phyloP scores from a whole-genome alignment of 2,888 invertebrate species.

The Mylabris sibirica region DNA sequence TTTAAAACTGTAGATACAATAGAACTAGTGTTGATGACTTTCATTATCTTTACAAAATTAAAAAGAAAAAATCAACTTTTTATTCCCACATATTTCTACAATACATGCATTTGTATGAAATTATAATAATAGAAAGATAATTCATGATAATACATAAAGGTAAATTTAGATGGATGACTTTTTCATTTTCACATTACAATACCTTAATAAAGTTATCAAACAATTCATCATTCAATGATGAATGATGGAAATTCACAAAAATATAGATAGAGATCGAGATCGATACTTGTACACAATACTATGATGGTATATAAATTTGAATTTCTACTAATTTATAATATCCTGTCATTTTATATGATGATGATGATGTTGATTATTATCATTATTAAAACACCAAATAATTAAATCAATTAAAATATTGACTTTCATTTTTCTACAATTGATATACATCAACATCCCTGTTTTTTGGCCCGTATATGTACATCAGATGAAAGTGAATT shows the following conservation, averaged over 20 bases:
- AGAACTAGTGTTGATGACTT: constrained; percentile 27
- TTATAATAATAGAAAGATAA: not conserved
- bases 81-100: constrained; percentile 26
- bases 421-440: not conserved
- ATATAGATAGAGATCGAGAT: not conserved
- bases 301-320: no score
- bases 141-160: no score
- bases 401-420: not conserved
- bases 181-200: no score
- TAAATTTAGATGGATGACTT: no score
- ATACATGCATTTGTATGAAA: not conserved
- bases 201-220: no score
- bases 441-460: not conserved
- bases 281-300: not conserved
- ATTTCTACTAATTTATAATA: not conserved
- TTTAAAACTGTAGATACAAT: constrained; percentile 16
- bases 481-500: not conserved
- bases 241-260: not conserved
- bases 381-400: not conserved
- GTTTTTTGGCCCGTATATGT: not conserved
- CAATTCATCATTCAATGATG: not conserved
- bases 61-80: constrained; percentile 14
- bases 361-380: no score
- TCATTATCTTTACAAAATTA: constrained; percentile 20
- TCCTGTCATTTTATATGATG: not conserved